Conservation (phyloP, 2,113 vertebrate genomes). For the Gnathonemus longibarbis region DNA sequence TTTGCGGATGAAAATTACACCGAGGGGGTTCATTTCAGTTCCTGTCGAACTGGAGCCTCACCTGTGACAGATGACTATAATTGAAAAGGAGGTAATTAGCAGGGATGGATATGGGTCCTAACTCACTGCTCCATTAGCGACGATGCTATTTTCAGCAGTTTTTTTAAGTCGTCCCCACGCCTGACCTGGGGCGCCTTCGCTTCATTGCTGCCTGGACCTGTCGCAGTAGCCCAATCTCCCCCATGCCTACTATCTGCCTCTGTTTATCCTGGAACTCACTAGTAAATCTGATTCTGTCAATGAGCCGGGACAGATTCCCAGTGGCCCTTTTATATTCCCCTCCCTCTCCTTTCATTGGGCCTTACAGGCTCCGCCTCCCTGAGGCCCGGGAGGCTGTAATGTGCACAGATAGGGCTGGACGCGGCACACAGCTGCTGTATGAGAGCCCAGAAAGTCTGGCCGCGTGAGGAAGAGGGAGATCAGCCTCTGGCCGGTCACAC, state of each 20-base stretch:
- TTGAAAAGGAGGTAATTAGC: constrained; percentile 14
- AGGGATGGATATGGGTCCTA: background rate
- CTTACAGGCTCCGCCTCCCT: background rate
- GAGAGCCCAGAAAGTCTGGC: background rate
- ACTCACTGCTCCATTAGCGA: background rate
- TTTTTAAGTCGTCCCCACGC: background rate
- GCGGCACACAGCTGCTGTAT: background rate
- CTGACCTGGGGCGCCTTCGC: background rate
- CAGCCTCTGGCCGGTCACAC: background rate
- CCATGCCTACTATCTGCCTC: background rate
- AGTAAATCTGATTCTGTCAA: constrained; percentile 4
- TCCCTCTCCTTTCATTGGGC: background rate
- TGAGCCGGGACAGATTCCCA: background rate
- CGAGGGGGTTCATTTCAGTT: constrained; percentile 1
- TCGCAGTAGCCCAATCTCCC: background rate
- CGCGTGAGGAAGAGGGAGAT: background rate
- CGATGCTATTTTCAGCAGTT: background rate
- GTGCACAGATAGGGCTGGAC: background rate
- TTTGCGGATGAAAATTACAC: background rate
- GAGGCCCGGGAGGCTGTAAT: background rate
- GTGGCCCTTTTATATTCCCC: background rate
- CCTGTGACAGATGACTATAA: constrained; percentile 19
- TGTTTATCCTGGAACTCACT: background rate
- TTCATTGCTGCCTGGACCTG: background rate
- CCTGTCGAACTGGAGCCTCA: constrained; percentile 5